Evolutionary conservation across 2,888 invertebrate species (phyloP), one percentile per base, ranked within the genome.

Genomic region (Papilio demoleus): DNA sequence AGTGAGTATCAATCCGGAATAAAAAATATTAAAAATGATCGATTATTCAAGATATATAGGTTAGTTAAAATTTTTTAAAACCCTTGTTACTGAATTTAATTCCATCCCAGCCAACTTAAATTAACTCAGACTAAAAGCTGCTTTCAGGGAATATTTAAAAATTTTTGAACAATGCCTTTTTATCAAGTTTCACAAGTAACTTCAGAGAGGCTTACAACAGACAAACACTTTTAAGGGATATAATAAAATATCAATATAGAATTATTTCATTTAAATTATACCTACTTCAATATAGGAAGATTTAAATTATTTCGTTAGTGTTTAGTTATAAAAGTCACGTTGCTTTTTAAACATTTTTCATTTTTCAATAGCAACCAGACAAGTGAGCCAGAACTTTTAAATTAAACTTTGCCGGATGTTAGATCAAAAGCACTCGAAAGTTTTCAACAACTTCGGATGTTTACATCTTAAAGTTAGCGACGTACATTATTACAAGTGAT

Each of bases 401-500:
- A 56, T 56, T 56, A 56, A 56, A 56, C 53, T 56, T 56, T 56
- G 27, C 31, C 17, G 31, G 31, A 56, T 31, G 53, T 56, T 31
- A 9, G 53, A 56, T 56, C 31, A 31, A 31, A 56, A 56, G 53
- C 53, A 31, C 53, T 56, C 31, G 50, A 50, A 50, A 27, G 50
- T 27, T 50, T 2, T 9, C 4, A 17, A 56, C n/a, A 53, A n/a
- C 53, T 56, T 56, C n/a, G n/a, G 31, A 9, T 56, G 53, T 56
- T 56, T 56, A 56, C 53, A 31, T 31, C 31, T 27, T 31, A 31
- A 31, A 56, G 17, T 31, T 53, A 53, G n/a, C 9, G 53, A n/a
- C 27, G 14, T 53, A n/a, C 53, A 56, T 11, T 8, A 27, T 6
- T 56, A 31, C 17, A 2, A 17, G 31, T 11, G n/a, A 53, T 31